A percentile compares a stretch with the other conserved stretches of the same genome.
Evolutionary conservation across 2,113 vertebrate species (phyloP).

Genomic region (Mirza zaza): DNA sequence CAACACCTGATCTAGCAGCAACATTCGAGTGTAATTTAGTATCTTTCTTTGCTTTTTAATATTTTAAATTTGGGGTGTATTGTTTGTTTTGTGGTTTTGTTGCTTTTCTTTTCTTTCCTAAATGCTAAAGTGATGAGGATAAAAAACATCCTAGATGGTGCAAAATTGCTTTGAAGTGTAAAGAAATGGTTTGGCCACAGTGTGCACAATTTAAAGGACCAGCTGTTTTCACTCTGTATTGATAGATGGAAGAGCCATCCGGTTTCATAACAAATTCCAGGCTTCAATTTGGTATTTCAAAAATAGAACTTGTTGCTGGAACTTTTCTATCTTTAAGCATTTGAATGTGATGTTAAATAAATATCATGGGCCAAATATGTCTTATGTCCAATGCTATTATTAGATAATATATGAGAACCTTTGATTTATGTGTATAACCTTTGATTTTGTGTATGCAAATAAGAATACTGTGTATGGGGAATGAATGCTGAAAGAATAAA

Average conservation of each 20-base stretch:
- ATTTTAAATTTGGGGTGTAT: not conserved
- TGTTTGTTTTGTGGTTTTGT: not conserved
- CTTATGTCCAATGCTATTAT: not conserved
- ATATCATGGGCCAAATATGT: slow-evolving; percentile 38
- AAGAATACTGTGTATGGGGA: not conserved
- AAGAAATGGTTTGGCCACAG: not conserved
- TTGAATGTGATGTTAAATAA: slow-evolving; percentile 63
- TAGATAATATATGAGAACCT: slow-evolving; percentile 30
- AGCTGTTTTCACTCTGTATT: slow-evolving; percentile 66
- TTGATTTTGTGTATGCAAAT: not conserved
- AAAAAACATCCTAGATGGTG: not conserved
- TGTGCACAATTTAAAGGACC: not conserved
- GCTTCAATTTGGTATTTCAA: slow-evolving; percentile 64
- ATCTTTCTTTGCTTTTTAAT: not conserved
- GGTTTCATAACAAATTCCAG: slow-evolving; percentile 40
- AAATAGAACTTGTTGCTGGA: slow-evolving; percentile 71
- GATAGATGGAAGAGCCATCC: slow-evolving; percentile 18
- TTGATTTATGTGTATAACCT: not conserved
- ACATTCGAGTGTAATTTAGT: not conserved
- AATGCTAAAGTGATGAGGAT: not conserved
- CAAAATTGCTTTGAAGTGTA: slow-evolving; percentile 21
- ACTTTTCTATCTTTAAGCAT: slow-evolving; percentile 65
- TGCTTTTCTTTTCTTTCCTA: not conserved
- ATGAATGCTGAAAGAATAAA: not conserved
- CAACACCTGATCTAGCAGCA: not conserved